phyloP scores from a whole-genome alignment of 2,888 invertebrate species.

The Molanna angustata region DNA sequence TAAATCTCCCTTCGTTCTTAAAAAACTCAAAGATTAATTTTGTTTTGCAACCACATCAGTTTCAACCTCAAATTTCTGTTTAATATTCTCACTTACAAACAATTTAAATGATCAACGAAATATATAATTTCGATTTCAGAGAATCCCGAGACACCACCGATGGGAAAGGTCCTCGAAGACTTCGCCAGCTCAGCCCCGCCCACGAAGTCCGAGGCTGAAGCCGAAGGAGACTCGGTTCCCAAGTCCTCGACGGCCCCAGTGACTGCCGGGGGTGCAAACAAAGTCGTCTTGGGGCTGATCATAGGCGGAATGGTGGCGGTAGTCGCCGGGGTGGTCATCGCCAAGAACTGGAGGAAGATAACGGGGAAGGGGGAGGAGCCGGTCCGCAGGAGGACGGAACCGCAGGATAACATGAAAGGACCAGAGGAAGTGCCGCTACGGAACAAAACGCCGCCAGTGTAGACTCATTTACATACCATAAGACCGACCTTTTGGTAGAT shows the following conservation, averaged over 20 bases:
- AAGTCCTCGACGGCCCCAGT: slow-evolving; percentile 22
- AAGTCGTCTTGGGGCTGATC: slow-evolving; percentile 54
- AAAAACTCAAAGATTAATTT: no score
- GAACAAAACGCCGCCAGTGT: slow-evolving; percentile 11
- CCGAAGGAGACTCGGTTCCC: slow-evolving; percentile 3
- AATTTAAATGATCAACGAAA: no score
- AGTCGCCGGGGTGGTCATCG: slow-evolving; percentile 53
- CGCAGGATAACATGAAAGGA: slow-evolving; percentile 41
- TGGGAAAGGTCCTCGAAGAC: not conserved
- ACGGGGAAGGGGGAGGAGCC: slow-evolving; percentile 46
- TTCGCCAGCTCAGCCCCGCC: not conserved
- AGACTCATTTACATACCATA: no score
- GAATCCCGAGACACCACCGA: not conserved
- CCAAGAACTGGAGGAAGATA: slow-evolving; percentile 58
- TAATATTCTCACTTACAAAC: no score
- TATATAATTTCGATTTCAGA: no score
- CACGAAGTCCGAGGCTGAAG: not conserved
- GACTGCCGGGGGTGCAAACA: slow-evolving; percentile 47
- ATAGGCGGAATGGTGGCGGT: slow-evolving; percentile 54
- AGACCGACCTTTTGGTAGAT: no score
- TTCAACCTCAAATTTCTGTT: no score
- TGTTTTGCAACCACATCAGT: no score
- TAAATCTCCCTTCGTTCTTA: no score
- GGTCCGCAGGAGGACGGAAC: slow-evolving; percentile 37
- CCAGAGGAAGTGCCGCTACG: slow-evolving; percentile 26